Evolutionary conservation across 2,888 invertebrate species (phyloP), one percentile per base, ranked within the genome.

Genomic region (Eristalis intricaria): DNA sequence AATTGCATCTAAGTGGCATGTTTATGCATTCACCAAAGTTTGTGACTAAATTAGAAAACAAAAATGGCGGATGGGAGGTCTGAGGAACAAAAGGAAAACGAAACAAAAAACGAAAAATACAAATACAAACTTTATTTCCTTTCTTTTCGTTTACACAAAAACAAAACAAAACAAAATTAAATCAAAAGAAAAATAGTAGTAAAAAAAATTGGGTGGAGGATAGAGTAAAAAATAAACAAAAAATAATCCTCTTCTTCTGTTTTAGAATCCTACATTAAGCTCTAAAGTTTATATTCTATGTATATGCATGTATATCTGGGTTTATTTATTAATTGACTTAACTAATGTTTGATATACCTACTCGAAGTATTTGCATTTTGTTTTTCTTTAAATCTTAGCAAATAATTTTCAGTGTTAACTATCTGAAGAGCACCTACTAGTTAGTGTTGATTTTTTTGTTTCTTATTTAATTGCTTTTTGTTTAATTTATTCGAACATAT

Each of bases 371-470:
- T n/a, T 65, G 89, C 90, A 84, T 88, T 89, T 80, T 68, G 40
- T 73, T 71, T 77, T 60, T 64, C 13, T 77, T 73, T 50, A 73
- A 90, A 89, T 73, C 89, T 89, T 89, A 80, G 81, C 89, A 90
- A 19, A 90, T 89, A 89, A 91, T 90, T 90, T 90, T 90, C 90
- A 89, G 90, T 90, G 90, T 90, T 91, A 90, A 89, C 78, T 66
- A 60, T 74, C 56, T 69, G 68, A 32, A 50, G 50, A 82, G 84
- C 84, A 87, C 83, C 83, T 82, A 84, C 78, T 76, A 22, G 61
- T 84, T 80, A 73, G 61, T 70, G 73, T 65, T 63, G 26, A 10
- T 8, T 32, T 63, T 29, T 83, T 60, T 35, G n/a, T 26, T 64
- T 74, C 43, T 15, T 65, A 40, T 79, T 58, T 64, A 73, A 32